Evolutionary conservation across 2,797 vertebrate species (phyloP).

Genomic region (Crypturellus tataupa): DNA sequence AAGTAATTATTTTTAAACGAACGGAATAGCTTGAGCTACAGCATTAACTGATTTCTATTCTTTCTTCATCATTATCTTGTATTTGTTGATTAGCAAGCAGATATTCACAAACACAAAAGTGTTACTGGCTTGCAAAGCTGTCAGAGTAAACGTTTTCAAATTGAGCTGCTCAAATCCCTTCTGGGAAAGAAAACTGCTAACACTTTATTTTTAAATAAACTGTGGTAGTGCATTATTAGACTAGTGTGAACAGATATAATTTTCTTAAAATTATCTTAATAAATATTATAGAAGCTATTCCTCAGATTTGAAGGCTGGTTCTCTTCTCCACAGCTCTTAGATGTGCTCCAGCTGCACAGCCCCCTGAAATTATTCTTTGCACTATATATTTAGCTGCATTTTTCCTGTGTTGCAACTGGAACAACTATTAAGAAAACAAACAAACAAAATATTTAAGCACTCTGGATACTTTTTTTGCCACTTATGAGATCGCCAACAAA

Average conservation of each 20-base stretch:
- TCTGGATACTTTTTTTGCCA: neutral
- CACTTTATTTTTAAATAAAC: neutral
- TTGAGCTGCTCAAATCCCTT: neutral
- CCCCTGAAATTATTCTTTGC: neutral
- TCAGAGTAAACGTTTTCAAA: neutral
- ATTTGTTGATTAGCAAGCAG: slow-evolving; percentile 16
- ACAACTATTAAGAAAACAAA: neutral
- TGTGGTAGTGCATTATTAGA: neutral
- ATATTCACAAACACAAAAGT: neutral
- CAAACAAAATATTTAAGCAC: neutral
- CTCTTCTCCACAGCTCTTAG: neutral
- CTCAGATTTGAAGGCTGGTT: neutral
- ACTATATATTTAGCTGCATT: neutral
- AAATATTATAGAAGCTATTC: neutral
- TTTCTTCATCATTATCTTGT: slow-evolving; percentile 18
- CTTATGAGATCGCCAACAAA: neutral
- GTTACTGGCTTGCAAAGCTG: neutral
- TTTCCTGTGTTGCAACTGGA: neutral
- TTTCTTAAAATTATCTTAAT: neutral
- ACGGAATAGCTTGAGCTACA: slow-evolving; percentile 5
- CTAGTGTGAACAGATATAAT: neutral
- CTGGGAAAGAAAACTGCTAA: neutral
- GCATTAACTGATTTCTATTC: slow-evolving; percentile 29
- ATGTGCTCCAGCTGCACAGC: neutral
- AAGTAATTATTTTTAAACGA: neutral